Evolutionary conservation across 1,140 invertebrate species (phyloP).

Genomic region (Procambarus clarkii): DNA sequence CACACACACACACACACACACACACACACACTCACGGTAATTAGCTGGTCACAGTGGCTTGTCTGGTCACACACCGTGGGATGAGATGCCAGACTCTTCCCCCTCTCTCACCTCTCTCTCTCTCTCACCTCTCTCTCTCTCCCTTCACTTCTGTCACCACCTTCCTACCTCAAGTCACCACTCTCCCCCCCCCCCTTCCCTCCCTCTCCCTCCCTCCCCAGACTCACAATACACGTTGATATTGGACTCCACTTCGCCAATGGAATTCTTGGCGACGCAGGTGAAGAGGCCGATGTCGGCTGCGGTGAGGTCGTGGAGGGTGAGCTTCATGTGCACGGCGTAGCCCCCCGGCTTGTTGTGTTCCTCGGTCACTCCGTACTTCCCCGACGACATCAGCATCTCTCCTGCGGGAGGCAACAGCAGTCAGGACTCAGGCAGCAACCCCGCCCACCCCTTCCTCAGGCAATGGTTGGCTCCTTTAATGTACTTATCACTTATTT

Average conservation of each 20-base stretch:
- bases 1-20: background rate
- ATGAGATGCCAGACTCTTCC: conserved; percentile 38
- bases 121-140: background rate
- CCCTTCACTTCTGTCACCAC: background rate
- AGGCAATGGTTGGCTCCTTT: too few species aligned
- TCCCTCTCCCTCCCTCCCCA: background rate
- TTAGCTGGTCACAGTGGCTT: conserved; percentile 59
- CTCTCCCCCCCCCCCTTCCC: background rate
- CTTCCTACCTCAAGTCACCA: too few species aligned
- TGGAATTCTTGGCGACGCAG: conserved; percentile 90
- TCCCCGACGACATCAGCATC: conserved; percentile 59
- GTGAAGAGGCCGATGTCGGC: conserved; percentile 89
- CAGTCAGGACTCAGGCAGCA: too few species aligned
- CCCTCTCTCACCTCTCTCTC: conserved; percentile 8
- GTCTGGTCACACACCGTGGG: conserved; percentile 26
- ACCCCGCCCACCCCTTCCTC: too few species aligned
- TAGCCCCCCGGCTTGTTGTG: conserved; percentile 51
- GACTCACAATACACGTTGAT: conserved; percentile 92
- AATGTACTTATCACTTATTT: too few species aligned
- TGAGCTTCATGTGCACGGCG: conserved; percentile 84
- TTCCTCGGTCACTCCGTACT: conserved; percentile 59
- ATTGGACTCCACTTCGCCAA: conserved; percentile 92
- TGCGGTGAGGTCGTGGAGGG: conserved; percentile 84
- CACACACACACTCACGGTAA: conserved; percentile 29
- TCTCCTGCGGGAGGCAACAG: background rate